Evolutionary conservation across 2,888 invertebrate species (phyloP).

Genomic region (Tetragnatha montana): DNA sequence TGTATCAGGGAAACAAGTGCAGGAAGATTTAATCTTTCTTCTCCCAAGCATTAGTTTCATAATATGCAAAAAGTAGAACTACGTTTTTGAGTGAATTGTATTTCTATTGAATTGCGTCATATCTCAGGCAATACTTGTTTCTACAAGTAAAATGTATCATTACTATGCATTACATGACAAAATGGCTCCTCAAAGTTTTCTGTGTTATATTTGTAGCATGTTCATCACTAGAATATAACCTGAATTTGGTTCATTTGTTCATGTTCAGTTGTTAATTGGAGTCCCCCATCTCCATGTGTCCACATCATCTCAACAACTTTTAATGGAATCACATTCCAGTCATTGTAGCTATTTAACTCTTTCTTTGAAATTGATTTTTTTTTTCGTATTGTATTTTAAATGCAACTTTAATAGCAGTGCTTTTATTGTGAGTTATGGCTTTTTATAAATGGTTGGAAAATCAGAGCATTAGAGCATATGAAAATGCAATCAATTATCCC

Average conservation of each 20-base stretch:
- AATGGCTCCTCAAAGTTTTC: conserved; percentile 43
- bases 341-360: conserved; percentile 39
- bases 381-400: not conserved
- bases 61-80: conserved; percentile 32
- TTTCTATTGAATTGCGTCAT: conserved; percentile 33
- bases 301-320: conserved; percentile 60
- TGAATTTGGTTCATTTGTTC: not conserved
- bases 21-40: conserved; percentile 58
- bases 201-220: conserved; percentile 58
- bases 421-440: not conserved
- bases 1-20: conserved; percentile 69
- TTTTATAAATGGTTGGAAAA: conserved; percentile 18
- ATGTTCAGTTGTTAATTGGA: conserved; percentile 20
- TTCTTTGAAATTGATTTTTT: conserved; percentile 7
- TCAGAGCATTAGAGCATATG: not conserved
- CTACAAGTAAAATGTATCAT: conserved; percentile 33
- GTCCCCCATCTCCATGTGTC: conserved; percentile 35
- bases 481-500: not conserved
- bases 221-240: conserved; percentile 4
- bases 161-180: conserved; percentile 46
- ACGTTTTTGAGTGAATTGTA: conserved; percentile 31
- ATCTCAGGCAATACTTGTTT: conserved; percentile 59
- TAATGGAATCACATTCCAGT: conserved; percentile 62
- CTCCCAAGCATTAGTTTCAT: conserved; percentile 17
- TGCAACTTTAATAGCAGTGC: not conserved